A percentile compares a stretch with the other conserved stretches of the same genome.
Conservation (phyloP, 64 coral and sea anemone genomes). For the Stichodactyla mertensii region DNA sequence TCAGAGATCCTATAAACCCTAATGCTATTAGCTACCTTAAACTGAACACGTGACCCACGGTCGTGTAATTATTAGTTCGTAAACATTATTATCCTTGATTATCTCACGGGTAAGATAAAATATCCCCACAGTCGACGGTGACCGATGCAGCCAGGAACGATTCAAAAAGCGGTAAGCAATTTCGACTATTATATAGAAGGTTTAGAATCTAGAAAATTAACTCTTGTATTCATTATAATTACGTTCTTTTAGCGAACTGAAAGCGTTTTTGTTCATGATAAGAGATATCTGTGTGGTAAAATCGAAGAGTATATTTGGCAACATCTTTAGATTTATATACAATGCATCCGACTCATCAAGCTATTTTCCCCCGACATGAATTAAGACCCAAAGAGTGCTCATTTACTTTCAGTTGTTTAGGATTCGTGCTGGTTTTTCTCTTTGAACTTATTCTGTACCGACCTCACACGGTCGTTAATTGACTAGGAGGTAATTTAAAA, state of each 20-base stretch:
- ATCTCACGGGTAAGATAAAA: not conserved
- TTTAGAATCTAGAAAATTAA: no score
- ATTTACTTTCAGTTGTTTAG: not conserved
- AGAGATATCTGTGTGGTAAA: no score
- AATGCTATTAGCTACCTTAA: not conserved
- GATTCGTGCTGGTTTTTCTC: not conserved
- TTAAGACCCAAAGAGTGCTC: not conserved
- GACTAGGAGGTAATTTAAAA: not conserved
- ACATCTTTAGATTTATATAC: no score
- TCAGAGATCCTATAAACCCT: not conserved
- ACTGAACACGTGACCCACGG: not conserved
- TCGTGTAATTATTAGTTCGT: not conserved
- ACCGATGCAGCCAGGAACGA: no score
- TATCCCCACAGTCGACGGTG: not conserved
- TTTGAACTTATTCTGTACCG: not conserved
- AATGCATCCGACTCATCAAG: no score
- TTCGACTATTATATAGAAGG: no score
- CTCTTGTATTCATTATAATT: no score
- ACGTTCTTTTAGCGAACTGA: no score
- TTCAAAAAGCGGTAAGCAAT: no score
- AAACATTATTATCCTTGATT: not conserved
- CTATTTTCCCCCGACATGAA: no score
- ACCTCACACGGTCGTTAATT: conserved; percentile 16
- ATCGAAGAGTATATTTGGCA: no score
- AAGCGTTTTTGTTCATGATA: no score